phyloP scores from a whole-genome alignment of 2,797 vertebrate genomes.

The Centroberyx gerrardi region DNA sequence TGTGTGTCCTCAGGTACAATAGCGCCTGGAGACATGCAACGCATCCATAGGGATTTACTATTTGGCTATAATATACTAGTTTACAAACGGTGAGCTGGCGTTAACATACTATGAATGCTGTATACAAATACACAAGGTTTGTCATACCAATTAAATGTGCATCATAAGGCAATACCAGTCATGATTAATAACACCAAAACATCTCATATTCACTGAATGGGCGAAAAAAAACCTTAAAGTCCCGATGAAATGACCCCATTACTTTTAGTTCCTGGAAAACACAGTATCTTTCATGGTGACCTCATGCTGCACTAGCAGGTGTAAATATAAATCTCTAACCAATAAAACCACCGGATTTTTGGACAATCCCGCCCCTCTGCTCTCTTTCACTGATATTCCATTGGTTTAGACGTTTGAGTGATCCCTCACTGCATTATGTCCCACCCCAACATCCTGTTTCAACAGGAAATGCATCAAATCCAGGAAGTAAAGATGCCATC shows the following conservation, averaged over 20 bases:
- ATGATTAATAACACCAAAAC: conserved; percentile 33
- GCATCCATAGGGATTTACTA: conserved; percentile 65
- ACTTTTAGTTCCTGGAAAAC: no score
- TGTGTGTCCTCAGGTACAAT: conserved; percentile 63
- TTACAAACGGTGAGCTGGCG: conserved; percentile 49
- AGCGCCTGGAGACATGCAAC: conserved; percentile 60
- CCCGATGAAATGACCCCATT: no score
- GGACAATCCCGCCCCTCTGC: no score
- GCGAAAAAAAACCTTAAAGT: not conserved
- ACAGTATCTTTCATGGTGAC: no score
- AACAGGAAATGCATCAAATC: no score
- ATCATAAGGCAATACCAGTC: conserved; percentile 21
- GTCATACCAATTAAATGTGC: conserved; percentile 59
- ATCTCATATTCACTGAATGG: conserved; percentile 34
- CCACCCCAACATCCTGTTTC: no score
- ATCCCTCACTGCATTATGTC: no score
- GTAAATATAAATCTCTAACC: no score
- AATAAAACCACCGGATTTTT: no score
- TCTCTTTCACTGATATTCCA: no score
- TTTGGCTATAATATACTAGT: conserved; percentile 54
- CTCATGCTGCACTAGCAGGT: no score
- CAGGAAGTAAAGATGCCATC: not conserved
- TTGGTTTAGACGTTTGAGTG: no score
- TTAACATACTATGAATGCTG: conserved; percentile 62
- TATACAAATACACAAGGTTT: conserved; percentile 67